These are phyloP conservation scores for Oenanthe melanoleuca DNA, from an alignment of 2,113 vertebrate genomes.

Conservation along the genomic window DNA sequence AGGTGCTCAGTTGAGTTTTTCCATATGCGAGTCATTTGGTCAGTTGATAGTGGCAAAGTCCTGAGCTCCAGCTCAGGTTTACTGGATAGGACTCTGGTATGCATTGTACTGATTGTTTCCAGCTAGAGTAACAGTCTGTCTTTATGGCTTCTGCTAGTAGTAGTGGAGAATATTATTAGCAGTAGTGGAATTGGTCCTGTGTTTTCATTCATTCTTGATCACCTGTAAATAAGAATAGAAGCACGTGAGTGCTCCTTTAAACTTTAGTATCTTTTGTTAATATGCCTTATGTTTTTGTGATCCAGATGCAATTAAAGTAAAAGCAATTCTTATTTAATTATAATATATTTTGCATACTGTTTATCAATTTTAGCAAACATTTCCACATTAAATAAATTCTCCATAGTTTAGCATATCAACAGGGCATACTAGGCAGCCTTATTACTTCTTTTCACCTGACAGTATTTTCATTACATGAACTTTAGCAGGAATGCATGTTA, in stretches of 20 bases:
- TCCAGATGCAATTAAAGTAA: background rate
- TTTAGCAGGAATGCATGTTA: background rate
- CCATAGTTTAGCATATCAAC: rapidly evolving
- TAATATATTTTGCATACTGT: background rate
- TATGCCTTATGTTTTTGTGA: background rate
- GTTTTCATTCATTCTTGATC: constrained; percentile 27
- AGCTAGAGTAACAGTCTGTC: constrained; percentile 17
- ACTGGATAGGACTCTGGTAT: constrained; percentile 10
- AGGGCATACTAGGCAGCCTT: background rate
- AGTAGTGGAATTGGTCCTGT: background rate
- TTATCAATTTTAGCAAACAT: background rate
- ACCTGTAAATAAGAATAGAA: background rate
- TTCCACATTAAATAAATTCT: background rate
- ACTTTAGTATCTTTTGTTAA: background rate
- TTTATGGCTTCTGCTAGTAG: background rate
- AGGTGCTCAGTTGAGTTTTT: constrained; percentile 44
- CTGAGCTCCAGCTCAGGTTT: constrained; percentile 33
- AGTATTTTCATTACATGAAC: background rate
- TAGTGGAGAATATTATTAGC: constrained; percentile 28
- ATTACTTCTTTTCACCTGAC: background rate
- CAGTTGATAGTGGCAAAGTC: constrained; percentile 16
- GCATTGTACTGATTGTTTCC: constrained; percentile 66
- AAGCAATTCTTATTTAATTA: background rate
- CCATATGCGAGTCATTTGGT: constrained; percentile 30
- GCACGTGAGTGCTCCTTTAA: background rate